Percentiles rank a stretch among this genome's conserved stretches.
phyloP scores from a whole-genome alignment of 2,888 invertebrate species.

The Apodemia duryi region DNA sequence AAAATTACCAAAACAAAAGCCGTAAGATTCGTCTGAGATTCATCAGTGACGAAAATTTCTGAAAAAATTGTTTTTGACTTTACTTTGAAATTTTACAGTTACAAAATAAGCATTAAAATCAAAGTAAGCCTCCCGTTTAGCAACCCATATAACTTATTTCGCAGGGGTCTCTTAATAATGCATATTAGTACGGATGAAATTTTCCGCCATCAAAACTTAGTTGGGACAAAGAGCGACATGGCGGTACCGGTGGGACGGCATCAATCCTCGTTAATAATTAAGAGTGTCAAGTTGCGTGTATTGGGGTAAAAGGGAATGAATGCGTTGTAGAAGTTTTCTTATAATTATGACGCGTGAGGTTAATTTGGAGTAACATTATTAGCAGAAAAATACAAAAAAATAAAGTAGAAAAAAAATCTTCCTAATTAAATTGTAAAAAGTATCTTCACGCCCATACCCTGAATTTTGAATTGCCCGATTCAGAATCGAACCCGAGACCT shows the following conservation, averaged over 20 bases:
- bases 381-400: too few relatives aligned
- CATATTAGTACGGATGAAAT: slow-evolving; percentile 29
- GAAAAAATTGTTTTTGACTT: too few relatives aligned
- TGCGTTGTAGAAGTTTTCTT: slow-evolving; percentile 15
- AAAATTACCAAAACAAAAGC: too few relatives aligned
- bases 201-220: slow-evolving; percentile 32
- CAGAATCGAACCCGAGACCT: too few relatives aligned
- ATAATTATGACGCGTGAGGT: slow-evolving; percentile 12
- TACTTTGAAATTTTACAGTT: too few relatives aligned
- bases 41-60: too few relatives aligned
- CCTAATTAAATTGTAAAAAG: too few relatives aligned
- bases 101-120: background rate
- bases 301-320: slow-evolving; percentile 14
- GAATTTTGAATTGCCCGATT: too few relatives aligned
- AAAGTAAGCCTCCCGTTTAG: background rate
- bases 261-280: slow-evolving; percentile 68
- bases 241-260: slow-evolving; percentile 44
- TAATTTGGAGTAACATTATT: background rate
- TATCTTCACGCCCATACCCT: too few relatives aligned
- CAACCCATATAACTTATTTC: slow-evolving; percentile 8
- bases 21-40: too few relatives aligned
- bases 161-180: slow-evolving; percentile 24
- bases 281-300: slow-evolving; percentile 40
- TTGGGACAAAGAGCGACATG: slow-evolving; percentile 33
- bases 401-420: too few relatives aligned